A percentile compares a stretch with the other conserved stretches of the same genome.
Conservation (phyloP, 1,140 invertebrate species). For the Sesamia nonagrioides region DNA sequence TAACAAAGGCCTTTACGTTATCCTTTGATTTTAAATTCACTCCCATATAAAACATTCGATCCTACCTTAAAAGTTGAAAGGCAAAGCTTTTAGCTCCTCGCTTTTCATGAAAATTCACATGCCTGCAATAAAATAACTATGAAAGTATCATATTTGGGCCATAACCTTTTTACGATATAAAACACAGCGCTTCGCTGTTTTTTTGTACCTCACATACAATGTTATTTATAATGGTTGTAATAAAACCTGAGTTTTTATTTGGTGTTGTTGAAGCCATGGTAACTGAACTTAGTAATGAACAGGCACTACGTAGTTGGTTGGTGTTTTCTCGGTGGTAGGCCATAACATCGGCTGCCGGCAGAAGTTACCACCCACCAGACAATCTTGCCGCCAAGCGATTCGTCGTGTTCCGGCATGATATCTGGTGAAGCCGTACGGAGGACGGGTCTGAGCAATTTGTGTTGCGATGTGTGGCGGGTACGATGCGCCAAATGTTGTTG, state of each 20-base stretch:
- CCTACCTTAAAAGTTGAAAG: constrained; percentile 13
- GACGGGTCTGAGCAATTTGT: too few species aligned
- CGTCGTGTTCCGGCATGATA: too few species aligned
- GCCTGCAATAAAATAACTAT: constrained; percentile 4
- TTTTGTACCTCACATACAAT: constrained; percentile 46
- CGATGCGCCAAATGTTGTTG: too few species aligned
- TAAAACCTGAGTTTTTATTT: constrained; percentile 22
- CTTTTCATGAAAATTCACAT: not conserved
- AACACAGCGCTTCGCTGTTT: constrained; percentile 43
- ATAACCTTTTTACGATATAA: constrained; percentile 49
- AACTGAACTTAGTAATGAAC: not conserved
- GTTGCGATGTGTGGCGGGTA: too few species aligned
- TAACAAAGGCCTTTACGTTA: not conserved
- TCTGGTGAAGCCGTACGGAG: too few species aligned
- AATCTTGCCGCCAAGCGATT: too few species aligned
- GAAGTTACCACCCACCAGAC: too few species aligned
- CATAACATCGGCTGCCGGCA: too few species aligned
- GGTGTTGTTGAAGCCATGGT: not conserved
- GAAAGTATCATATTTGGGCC: constrained; percentile 21
- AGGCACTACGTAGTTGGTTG: not conserved
- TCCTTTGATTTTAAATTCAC: not conserved
- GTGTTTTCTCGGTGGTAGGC: too few species aligned
- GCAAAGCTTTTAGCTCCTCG: not conserved
- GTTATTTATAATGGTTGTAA: constrained; percentile 34
- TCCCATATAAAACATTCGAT: not conserved